Evolutionary conservation across 2,888 invertebrate genomes (phyloP), one percentile per base, ranked within the genome.

Genomic region (Parelbella ahira): DNA sequence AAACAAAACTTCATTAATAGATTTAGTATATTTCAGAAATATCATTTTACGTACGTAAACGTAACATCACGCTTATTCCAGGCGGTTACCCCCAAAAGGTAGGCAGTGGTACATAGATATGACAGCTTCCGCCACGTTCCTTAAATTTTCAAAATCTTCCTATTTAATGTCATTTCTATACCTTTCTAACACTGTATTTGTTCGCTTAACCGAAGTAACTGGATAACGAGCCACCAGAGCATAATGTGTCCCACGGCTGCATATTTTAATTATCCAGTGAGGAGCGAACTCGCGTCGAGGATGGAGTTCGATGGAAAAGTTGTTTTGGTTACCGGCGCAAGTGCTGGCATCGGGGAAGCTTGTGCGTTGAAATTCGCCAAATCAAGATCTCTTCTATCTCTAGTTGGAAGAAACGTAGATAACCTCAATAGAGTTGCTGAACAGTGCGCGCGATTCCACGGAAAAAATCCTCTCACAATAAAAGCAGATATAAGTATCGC

Each of bases 261-360:
- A 13, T 20, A 19, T 32, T 41, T 41, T 41, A 28, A 27, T 21
- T 34, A 39, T 45, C 45, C 53, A 60, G 59, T 60, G 18, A 42
- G 21, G 33, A 36, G 27, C 23, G 27, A 47, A 37, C 47, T 38
- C 49, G 56, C 67, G 63, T 61, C 63, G 49, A 58, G 50, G 46
- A 83, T 83, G 83, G 63, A 68, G 55, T 81, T 80, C 58, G 54
- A 53, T 8, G 56, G 68, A 32, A 80, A 80, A 72, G 81, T 83
- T 19, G 73, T 82, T 11, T 47, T 83, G 29, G 60, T 83, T 32
- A 83, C 83, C 1, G 83, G 83, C 2, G 80, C 79, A 4, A 80
- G 81, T 48, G 69, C 80, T 1, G 84, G 84, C 1, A 80, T 84
- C 25, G 84, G 84, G 8, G 75, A 80, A 2, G 63, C 69, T 5